Evolutionary conservation across 2,888 invertebrate species (phyloP).

Genomic region (Agriopis leucophaearia): DNA sequence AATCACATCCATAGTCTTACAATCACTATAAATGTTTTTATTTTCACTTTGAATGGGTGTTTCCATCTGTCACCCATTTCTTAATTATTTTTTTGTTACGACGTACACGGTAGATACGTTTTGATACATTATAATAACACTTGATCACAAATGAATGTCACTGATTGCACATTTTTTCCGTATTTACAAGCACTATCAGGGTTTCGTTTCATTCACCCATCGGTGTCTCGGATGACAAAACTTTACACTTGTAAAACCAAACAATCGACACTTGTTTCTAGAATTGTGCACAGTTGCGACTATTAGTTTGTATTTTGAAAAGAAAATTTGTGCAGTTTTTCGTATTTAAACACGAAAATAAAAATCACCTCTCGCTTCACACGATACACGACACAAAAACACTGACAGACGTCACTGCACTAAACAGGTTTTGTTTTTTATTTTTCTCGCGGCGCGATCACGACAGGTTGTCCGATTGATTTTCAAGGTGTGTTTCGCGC

Average conservation of each 20-base stretch:
- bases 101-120: slow-evolving; percentile 39
- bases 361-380: slow-evolving; percentile 46
- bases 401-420: slow-evolving; percentile 74
- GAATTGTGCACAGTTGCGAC: slow-evolving; percentile 1
- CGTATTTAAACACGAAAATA: slow-evolving; percentile 40
- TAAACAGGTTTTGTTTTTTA: slow-evolving; percentile 79
- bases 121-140: slow-evolving; percentile 49
- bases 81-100: slow-evolving; percentile 65
- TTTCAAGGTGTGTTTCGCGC: slow-evolving; percentile 52
- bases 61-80: slow-evolving; percentile 83
- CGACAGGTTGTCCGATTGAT: slow-evolving; percentile 62
- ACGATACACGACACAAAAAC: slow-evolving; percentile 75
- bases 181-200: slow-evolving; percentile 65
- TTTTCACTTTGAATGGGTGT: slow-evolving; percentile 80
- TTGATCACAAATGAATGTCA: slow-evolving; percentile 56
- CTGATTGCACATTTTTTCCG: slow-evolving; percentile 68
- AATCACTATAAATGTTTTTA: slow-evolving; percentile 65
- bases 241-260: slow-evolving; percentile 37
- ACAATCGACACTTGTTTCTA: slow-evolving; percentile 40
- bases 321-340: slow-evolving; percentile 33
- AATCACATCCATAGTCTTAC: slow-evolving; percentile 76
- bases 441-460: slow-evolving; percentile 52
- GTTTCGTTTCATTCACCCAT: slow-evolving; percentile 57
- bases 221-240: slow-evolving; percentile 43
- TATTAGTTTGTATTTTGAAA: slow-evolving; percentile 20